Percentiles rank a stretch among this genome's conserved stretches.
These are phyloP conservation scores for Falco concolor DNA, from an alignment of 2,797 vertebrate species.

Conservation along the genomic window DNA sequence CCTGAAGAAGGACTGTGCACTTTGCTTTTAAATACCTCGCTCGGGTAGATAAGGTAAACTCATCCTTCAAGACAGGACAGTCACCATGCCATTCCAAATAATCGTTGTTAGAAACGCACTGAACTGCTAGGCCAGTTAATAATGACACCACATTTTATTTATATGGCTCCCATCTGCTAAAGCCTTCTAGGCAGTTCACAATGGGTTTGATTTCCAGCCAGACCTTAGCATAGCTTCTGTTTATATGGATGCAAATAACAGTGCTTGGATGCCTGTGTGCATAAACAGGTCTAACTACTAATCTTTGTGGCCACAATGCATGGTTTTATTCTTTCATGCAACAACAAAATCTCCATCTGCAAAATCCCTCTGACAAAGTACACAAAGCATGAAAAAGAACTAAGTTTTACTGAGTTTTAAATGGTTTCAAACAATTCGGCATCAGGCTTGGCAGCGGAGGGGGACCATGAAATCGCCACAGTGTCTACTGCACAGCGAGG, in stretches of 20 bases:
- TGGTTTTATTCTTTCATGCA: slow-evolving; percentile 13
- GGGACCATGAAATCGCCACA: background rate
- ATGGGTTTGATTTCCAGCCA: slow-evolving; percentile 64
- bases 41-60: slow-evolving; percentile 51
- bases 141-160: slow-evolving; percentile 73
- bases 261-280: slow-evolving; percentile 27
- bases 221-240: slow-evolving; percentile 48
- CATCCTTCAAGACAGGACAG: slow-evolving; percentile 58
- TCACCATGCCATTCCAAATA: slow-evolving; percentile 58
- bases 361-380: slow-evolving; percentile 6
- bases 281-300: slow-evolving; percentile 60
- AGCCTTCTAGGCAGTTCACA: slow-evolving; percentile 70
- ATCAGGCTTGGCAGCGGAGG: background rate
- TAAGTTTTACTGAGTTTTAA: background rate
- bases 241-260: slow-evolving; percentile 61
- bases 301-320: background rate
- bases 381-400: background rate
- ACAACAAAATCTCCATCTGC: slow-evolving; percentile 22
- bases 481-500: background rate
- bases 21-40: slow-evolving; percentile 53
- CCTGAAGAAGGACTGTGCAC: background rate
- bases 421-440: background rate
- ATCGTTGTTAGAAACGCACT: slow-evolving; percentile 61
- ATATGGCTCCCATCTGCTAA: slow-evolving; percentile 75
- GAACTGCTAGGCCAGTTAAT: slow-evolving; percentile 72